These are phyloP conservation scores for Harpagoxenus sublaevis DNA, from an alignment of 2,888 invertebrate genomes.

Conservation along the genomic window DNA sequence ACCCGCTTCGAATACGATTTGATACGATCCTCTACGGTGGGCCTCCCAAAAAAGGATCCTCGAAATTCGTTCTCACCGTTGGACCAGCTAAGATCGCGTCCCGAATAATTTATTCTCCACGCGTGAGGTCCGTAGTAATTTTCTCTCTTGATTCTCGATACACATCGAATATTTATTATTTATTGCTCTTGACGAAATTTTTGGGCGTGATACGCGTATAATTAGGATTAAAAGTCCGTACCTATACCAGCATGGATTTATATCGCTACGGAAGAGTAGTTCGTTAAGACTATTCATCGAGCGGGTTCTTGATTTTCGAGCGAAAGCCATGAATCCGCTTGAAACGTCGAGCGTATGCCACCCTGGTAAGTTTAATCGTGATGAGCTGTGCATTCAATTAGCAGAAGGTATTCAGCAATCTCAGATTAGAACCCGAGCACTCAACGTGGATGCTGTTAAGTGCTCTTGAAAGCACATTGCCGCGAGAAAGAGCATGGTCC, in stretches of 20 bases:
- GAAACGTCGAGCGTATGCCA: constrained; percentile 61
- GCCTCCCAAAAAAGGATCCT: constrained; percentile 29
- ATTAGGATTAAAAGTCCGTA: constrained; percentile 12
- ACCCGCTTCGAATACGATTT: constrained; percentile 51
- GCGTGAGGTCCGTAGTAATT: constrained; percentile 42
- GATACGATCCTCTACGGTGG: constrained; percentile 46
- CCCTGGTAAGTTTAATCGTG: constrained; percentile 66
- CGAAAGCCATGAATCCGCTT: constrained; percentile 52
- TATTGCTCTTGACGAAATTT: not conserved
- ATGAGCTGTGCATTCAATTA: constrained; percentile 70
- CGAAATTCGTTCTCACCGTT: constrained; percentile 41
- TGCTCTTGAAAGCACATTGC: constrained; percentile 70
- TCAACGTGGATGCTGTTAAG: constrained; percentile 64
- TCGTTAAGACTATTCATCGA: constrained; percentile 50
- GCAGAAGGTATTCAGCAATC: constrained; percentile 70
- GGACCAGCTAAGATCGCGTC: constrained; percentile 13
- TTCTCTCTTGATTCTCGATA: constrained; percentile 38
- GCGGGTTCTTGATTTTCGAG: constrained; percentile 52
- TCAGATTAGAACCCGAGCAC: constrained; percentile 72
- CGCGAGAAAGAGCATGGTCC: constrained; percentile 60
- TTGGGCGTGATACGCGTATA: constrained; percentile 16
- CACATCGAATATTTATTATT: constrained; percentile 41
- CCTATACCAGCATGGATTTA: not conserved
- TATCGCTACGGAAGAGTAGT: constrained; percentile 25
- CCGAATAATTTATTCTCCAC: constrained; percentile 45